Evolutionary conservation across 1,140 invertebrate genomes (phyloP).

Genomic region (Calephelis virginiensis): DNA sequence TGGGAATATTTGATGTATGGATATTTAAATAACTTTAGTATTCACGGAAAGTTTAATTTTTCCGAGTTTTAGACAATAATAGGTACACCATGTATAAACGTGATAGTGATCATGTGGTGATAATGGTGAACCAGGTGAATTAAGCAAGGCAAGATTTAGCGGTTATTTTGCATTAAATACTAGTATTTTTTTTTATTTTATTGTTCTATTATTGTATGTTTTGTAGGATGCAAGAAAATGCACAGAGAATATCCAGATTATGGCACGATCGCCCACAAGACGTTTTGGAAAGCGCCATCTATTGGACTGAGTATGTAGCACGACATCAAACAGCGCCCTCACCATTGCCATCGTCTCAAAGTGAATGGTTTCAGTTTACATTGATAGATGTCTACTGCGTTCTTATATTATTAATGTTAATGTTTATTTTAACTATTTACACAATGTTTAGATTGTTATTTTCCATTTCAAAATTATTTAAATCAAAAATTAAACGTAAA

Average conservation of each 20-base stretch:
- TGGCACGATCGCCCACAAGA: constrained; percentile 70
- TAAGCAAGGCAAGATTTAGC: too few species aligned
- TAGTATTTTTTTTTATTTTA: not conserved
- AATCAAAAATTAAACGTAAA: too few species aligned
- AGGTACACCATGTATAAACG: too few species aligned
- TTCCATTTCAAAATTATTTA: too few species aligned
- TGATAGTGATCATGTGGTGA: too few species aligned
- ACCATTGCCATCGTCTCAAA: constrained; percentile 39
- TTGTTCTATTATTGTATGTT: too few species aligned
- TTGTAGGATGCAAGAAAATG: constrained; percentile 64
- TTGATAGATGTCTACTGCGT: constrained; percentile 56
- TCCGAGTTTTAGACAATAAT: too few species aligned
- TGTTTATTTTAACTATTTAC: constrained; percentile 32
- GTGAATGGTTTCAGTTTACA: constrained; percentile 44
- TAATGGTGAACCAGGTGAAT: too few species aligned
- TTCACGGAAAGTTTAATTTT: too few species aligned
- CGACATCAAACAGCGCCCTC: constrained; percentile 54
- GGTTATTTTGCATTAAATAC: too few species aligned
- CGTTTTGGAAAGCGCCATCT: constrained; percentile 74
- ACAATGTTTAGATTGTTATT: not conserved
- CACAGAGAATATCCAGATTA: constrained; percentile 54
- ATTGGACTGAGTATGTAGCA: constrained; percentile 78
- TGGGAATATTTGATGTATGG: too few species aligned
- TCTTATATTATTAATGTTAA: constrained; percentile 33
- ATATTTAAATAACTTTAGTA: too few species aligned